Percentiles rank a stretch among this genome's conserved stretches.
phyloP scores from a whole-genome alignment of 2,888 invertebrate species.

The Oithona nana region DNA sequence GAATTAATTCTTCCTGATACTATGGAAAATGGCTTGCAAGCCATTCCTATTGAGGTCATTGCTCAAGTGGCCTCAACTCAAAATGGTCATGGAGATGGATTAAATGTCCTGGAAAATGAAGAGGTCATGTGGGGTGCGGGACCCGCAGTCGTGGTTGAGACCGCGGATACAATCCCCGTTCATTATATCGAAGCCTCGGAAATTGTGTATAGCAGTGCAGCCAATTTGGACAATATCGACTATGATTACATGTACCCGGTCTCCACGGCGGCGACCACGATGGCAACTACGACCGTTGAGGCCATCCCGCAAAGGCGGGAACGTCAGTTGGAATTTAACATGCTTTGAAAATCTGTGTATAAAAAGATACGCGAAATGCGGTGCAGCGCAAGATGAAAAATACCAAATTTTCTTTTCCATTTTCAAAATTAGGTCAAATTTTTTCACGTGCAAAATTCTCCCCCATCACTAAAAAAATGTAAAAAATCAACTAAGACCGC shows the following conservation, averaged over 20 bases:
- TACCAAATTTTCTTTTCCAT: no score
- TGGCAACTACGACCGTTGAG: background rate
- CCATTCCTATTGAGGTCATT: slow-evolving; percentile 1
- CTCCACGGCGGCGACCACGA: background rate
- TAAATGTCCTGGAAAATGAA: slow-evolving; percentile 5
- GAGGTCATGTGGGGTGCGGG: slow-evolving; percentile 14
- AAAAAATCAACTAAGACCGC: no score
- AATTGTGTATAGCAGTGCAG: background rate
- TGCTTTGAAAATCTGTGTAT: no score
- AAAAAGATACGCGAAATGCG: no score
- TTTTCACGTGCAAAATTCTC: no score
- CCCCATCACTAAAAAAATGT: no score
- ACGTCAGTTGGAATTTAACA: slow-evolving; percentile 6
- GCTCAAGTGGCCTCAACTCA: background rate
- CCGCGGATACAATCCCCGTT: slow-evolving; percentile 7
- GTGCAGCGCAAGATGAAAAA: no score
- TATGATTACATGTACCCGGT: slow-evolving; percentile 14
- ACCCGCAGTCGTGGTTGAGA: slow-evolving; percentile 8
- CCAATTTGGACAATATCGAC: slow-evolving; percentile 5
- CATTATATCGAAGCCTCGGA: slow-evolving; percentile 10
- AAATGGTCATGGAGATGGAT: background rate
- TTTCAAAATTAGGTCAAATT: no score
- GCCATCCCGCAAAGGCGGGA: background rate
- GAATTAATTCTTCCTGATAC: background rate
- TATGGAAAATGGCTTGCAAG: background rate